Conservation (phyloP, 1,140 invertebrate species). For the Zaprionus gabonicus region DNA sequence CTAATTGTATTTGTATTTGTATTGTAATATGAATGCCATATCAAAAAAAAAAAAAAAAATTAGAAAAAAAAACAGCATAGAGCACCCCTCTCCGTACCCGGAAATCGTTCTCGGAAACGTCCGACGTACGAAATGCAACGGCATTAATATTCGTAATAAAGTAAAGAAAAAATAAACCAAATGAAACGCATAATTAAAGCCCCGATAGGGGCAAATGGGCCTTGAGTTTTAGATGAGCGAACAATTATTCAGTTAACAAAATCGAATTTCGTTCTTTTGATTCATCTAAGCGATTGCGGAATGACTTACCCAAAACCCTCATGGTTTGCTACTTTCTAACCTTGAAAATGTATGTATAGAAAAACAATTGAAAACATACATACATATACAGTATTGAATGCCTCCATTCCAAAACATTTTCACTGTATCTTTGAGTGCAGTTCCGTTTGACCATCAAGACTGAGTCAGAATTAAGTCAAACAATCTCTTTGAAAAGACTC, state of each 20-base stretch:
- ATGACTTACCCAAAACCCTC: not conserved
- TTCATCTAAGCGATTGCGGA: not conserved
- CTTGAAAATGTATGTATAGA: not conserved
- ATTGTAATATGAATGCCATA: constrained; percentile 45
- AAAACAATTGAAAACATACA: not conserved
- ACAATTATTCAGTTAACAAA: too few relatives aligned
- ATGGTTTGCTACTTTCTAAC: not conserved
- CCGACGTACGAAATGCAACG: constrained; percentile 20
- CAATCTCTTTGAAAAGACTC: not conserved
- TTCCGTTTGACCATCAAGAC: not conserved
- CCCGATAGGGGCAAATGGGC: constrained; percentile 5
- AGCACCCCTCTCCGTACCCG: not conserved
- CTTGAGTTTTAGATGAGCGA: not conserved
- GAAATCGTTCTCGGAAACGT: constrained; percentile 14
- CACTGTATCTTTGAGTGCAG: not conserved
- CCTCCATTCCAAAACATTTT: too few relatives aligned
- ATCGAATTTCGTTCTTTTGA: not conserved
- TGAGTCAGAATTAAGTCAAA: not conserved
- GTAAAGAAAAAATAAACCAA: constrained; percentile 16
- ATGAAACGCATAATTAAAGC: constrained; percentile 11
- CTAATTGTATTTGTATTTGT: constrained; percentile 49
- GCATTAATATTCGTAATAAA: constrained; percentile 49
- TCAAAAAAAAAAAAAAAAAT: constrained; percentile 6
- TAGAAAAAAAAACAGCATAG: not conserved
- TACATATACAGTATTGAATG: too few relatives aligned